Conservation (phyloP, 1,140 invertebrate genomes). For the Zaprionus ornatus region DNA sequence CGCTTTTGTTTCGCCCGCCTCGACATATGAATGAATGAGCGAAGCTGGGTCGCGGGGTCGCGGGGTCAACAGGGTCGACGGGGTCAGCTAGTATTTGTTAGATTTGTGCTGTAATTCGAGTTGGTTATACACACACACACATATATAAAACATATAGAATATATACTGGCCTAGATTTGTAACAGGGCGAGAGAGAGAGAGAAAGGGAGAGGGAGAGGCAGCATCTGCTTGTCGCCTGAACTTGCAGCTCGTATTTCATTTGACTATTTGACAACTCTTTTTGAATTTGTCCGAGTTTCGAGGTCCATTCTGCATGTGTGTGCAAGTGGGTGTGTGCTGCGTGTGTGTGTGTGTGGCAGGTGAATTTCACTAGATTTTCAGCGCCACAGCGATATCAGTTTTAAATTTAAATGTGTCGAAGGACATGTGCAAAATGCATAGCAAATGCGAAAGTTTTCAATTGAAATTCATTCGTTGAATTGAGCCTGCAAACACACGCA, state of each 20-base stretch:
- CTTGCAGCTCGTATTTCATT: slow-evolving; percentile 35
- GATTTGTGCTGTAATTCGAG: slow-evolving; percentile 3
- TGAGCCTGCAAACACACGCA: not conserved
- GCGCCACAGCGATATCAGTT: slow-evolving; percentile 9
- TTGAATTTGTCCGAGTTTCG: slow-evolving; percentile 11
- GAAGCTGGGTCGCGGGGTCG: slow-evolving; percentile 12
- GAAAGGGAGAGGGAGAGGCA: not conserved
- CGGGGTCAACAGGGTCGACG: slow-evolving; percentile 8
- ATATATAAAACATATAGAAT: not conserved
- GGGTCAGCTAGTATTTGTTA: slow-evolving; percentile 24
- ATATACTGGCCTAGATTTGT: slow-evolving; percentile 33
- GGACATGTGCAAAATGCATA: slow-evolving; percentile 3
- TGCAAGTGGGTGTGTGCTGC: not conserved
- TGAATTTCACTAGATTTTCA: not conserved
- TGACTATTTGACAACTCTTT: slow-evolving; percentile 19
- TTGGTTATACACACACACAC: slow-evolving; percentile 2
- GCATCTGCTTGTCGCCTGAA: slow-evolving; percentile 13
- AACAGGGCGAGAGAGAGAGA: not conserved
- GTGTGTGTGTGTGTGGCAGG: not conserved
- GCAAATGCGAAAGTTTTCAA: slow-evolving; percentile 2
- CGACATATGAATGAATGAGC: slow-evolving; percentile 64
- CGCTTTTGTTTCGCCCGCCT: slow-evolving; percentile 58
- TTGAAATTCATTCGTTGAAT: not conserved
- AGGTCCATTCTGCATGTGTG: not conserved
- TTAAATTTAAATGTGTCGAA: slow-evolving; percentile 17